These are phyloP conservation scores for Drosophila falleni DNA, from an alignment of 2,888 invertebrate species.

Conservation along the genomic window DNA sequence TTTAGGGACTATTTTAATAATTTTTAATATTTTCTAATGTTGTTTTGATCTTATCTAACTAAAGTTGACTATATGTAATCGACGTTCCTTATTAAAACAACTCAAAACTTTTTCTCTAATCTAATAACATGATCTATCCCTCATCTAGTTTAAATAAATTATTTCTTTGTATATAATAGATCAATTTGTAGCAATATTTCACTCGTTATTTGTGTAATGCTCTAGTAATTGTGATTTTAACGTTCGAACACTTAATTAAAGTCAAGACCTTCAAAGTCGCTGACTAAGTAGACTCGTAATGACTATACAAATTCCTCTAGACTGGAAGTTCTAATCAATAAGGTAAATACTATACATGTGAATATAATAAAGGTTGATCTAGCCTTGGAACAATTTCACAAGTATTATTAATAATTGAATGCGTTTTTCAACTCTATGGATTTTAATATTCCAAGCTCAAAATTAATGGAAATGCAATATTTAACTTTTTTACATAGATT, in stretches of 20 bases:
- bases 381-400: conserved; percentile 23
- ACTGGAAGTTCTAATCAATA: conserved; percentile 34
- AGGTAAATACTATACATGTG: conserved; percentile 6
- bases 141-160: background rate
- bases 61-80: too few species aligned
- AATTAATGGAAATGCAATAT: background rate
- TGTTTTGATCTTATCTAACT: too few species aligned
- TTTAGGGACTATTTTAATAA: too few species aligned
- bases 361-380: conserved; percentile 22
- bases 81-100: too few species aligned
- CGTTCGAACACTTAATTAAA: conserved; percentile 28
- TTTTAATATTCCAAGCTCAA: background rate
- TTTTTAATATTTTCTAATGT: too few species aligned
- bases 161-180: background rate
- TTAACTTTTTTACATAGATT: conserved; percentile 45
- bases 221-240: conserved; percentile 30
- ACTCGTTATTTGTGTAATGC: conserved; percentile 13
- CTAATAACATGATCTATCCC: background rate
- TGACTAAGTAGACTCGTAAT: conserved; percentile 40
- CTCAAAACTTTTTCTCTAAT: too few species aligned
- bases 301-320: conserved; percentile 35
- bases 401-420: background rate
- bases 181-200: conserved; percentile 14
- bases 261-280: conserved; percentile 38
- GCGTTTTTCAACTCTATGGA: background rate